These are phyloP conservation scores for Valencia hispanica DNA, from an alignment of 2,797 vertebrate species.

Conservation along the genomic window DNA sequence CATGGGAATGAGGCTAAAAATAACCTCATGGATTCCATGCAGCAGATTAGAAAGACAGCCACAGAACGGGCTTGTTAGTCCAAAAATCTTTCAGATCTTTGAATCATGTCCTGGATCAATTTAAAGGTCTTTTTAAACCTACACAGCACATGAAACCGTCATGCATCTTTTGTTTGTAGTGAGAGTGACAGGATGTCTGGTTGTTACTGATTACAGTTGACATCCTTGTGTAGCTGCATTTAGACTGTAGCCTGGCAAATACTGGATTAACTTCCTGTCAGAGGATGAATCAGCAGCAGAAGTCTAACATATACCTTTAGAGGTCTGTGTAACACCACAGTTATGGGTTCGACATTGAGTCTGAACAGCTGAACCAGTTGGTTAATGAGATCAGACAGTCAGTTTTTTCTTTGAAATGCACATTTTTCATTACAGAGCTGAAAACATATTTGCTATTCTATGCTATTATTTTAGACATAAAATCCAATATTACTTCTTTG, in stretches of 20 bases:
- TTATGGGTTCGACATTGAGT: background rate
- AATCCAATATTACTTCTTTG: background rate
- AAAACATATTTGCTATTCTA: background rate
- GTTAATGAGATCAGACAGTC: slow-evolving; percentile 9
- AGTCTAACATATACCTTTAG: slow-evolving; percentile 14
- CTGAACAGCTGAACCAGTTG: slow-evolving; percentile 1
- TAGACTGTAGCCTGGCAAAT: slow-evolving; percentile 32
- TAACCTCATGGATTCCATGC: slow-evolving; percentile 54
- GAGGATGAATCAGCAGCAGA: slow-evolving; percentile 28
- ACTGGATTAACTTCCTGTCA: slow-evolving; percentile 38
- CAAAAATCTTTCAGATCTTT: slow-evolving; percentile 44
- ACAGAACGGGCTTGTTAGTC: slow-evolving; percentile 54
- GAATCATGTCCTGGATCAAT: slow-evolving; percentile 56
- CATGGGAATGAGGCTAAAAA: slow-evolving; percentile 72
- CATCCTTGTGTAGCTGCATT: slow-evolving; percentile 40
- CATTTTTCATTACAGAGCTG: background rate
- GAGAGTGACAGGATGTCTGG: slow-evolving; percentile 57
- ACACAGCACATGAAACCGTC: slow-evolving; percentile 51
- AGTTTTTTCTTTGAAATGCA: background rate
- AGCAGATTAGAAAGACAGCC: slow-evolving; percentile 46
- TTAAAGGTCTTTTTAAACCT: slow-evolving; percentile 49
- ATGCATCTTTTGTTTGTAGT: slow-evolving; percentile 26
- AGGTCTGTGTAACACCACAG: slow-evolving; percentile 10
- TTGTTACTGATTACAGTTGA: slow-evolving; percentile 65
- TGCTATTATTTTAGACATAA: background rate